A percentile compares a stretch with the other conserved stretches of the same genome.
Conservation (phyloP, 2,113 vertebrate genomes). For the Eptesicus fuscus region DNA sequence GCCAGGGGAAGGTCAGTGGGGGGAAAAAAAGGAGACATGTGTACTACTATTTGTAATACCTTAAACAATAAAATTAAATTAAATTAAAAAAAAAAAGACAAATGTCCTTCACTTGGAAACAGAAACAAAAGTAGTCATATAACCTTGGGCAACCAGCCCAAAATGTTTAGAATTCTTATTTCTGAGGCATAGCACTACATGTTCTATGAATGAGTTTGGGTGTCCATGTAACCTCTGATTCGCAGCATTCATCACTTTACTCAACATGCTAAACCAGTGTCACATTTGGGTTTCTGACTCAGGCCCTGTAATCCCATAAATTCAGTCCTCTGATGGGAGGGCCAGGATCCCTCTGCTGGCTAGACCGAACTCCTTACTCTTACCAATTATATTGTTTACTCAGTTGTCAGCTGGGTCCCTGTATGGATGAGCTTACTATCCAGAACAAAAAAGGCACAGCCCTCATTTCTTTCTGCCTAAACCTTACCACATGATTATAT, state of each 20-base stretch:
- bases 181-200: background rate
- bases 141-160: background rate
- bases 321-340: background rate
- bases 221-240: background rate
- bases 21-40: no score
- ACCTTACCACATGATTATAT: background rate
- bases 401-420: background rate
- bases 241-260: background rate
- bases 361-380: background rate
- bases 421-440: background rate
- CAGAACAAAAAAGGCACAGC: background rate
- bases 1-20: no score
- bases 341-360: background rate
- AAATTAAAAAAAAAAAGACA: background rate
- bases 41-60: no score
- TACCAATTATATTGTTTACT: background rate
- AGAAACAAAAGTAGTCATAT: background rate
- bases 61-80: no score
- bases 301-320: background rate
- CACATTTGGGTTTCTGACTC: background rate
- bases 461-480: background rate
- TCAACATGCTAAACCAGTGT: background rate
- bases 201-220: background rate
- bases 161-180: background rate
- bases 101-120: background rate